phyloP scores from a whole-genome alignment of 2,113 vertebrate genomes.

The Pomatostomus ruficeps region DNA sequence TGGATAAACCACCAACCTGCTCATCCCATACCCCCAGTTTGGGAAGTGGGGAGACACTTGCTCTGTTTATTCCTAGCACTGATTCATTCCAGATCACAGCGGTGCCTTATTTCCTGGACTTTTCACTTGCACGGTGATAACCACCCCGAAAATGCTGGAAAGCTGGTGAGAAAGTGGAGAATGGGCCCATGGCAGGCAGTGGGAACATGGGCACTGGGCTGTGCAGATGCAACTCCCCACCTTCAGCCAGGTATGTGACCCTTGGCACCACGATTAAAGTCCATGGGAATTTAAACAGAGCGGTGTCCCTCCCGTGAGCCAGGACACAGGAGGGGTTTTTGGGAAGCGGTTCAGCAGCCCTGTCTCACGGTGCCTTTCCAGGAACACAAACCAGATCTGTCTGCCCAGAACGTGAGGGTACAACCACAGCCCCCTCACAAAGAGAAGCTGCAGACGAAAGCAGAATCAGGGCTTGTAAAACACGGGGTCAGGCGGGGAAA shows the following conservation, averaged over 20 bases:
- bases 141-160: background rate
- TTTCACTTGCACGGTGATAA: background rate
- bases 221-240: background rate
- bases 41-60: background rate
- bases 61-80: background rate
- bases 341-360: background rate
- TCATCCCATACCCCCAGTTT: background rate
- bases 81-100: background rate
- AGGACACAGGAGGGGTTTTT: background rate
- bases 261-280: background rate
- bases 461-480: background rate
- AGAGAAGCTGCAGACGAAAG: background rate
- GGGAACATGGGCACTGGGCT: background rate
- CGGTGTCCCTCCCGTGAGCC: background rate
- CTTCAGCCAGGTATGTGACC: background rate
- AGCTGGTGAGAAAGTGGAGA: background rate
- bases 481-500: background rate
- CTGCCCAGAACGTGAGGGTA: background rate
- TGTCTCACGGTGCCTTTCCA: background rate
- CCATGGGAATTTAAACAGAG: background rate
- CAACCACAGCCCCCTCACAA: background rate
- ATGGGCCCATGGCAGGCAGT: fast-evolving
- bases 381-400: background rate
- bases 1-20: background rate
- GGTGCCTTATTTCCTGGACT: background rate